These are phyloP conservation scores for Trichogramma evanescens DNA, from an alignment of 2,888 invertebrate genomes.

Conservation along the genomic window DNA sequence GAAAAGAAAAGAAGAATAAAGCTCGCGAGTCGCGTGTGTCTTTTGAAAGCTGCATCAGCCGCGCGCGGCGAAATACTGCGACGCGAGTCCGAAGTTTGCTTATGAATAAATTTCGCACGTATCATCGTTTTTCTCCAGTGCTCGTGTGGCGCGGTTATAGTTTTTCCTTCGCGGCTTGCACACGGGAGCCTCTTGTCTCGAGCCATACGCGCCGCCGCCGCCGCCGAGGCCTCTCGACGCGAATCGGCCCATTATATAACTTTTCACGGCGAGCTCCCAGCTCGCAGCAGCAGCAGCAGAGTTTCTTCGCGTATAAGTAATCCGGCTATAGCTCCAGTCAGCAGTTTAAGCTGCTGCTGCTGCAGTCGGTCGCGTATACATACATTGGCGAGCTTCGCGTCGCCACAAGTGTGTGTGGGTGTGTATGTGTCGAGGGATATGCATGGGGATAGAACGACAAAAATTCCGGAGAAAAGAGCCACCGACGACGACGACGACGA, in stretches of 20 bases:
- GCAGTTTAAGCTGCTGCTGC: background rate
- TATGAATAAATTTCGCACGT: constrained; percentile 34
- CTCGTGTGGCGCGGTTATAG: constrained; percentile 4
- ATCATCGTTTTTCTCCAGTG: constrained; percentile 26
- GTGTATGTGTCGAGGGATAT: no score
- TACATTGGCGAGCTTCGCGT: no score
- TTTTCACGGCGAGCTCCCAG: background rate
- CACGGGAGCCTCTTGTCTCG: background rate
- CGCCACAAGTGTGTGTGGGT: no score
- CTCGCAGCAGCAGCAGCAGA: no score
- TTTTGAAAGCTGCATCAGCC: no score
- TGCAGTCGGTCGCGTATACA: background rate
- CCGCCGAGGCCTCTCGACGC: background rate
- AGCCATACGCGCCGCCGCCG: background rate
- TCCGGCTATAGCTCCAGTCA: background rate
- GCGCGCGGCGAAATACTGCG: background rate
- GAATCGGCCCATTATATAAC: constrained; percentile 13
- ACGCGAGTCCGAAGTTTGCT: constrained; percentile 27
- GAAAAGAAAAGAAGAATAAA: no score
- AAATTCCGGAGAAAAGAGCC: background rate
- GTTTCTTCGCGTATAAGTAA: background rate
- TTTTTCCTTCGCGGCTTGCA: background rate
- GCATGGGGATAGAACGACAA: no score
- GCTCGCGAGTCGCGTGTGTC: no score
- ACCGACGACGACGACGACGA: background rate